Percentiles rank a stretch among this genome's conserved stretches.
These are phyloP conservation scores for Phymatocera aterrima DNA, from an alignment of 2,888 invertebrate genomes.

Conservation along the genomic window DNA sequence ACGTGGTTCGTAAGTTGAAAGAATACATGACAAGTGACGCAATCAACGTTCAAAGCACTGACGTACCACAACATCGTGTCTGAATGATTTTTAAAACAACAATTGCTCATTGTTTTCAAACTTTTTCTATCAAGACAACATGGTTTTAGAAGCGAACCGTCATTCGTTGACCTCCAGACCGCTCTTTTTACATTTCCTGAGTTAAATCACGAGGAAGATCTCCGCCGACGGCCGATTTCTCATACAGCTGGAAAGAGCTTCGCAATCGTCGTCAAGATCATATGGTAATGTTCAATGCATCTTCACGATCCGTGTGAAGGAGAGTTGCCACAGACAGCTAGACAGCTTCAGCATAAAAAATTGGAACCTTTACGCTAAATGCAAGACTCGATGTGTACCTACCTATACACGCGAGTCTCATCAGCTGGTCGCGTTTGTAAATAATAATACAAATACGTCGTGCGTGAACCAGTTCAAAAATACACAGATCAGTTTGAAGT, in stretches of 20 bases:
- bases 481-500: neutral
- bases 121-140: neutral
- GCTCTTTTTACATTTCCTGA: neutral
- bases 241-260: neutral
- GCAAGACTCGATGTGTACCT: neutral
- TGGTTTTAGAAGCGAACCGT: neutral
- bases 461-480: neutral
- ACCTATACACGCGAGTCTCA: neutral
- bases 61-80: neutral
- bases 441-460: neutral
- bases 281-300: too few species aligned
- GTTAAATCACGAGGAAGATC: neutral
- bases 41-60: slow-evolving; percentile 16
- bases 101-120: neutral
- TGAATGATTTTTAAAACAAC: neutral
- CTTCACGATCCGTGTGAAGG: neutral
- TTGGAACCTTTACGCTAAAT: neutral
- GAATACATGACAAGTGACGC: slow-evolving; percentile 31
- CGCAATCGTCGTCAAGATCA: neutral
- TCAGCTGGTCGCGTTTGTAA: neutral
- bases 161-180: neutral
- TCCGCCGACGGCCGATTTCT: neutral
- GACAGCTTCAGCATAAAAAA: neutral
- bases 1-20: slow-evolving; percentile 12
- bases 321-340: neutral